phyloP scores from a whole-genome alignment of 2,888 invertebrate species.

The Halictus ligatus region DNA sequence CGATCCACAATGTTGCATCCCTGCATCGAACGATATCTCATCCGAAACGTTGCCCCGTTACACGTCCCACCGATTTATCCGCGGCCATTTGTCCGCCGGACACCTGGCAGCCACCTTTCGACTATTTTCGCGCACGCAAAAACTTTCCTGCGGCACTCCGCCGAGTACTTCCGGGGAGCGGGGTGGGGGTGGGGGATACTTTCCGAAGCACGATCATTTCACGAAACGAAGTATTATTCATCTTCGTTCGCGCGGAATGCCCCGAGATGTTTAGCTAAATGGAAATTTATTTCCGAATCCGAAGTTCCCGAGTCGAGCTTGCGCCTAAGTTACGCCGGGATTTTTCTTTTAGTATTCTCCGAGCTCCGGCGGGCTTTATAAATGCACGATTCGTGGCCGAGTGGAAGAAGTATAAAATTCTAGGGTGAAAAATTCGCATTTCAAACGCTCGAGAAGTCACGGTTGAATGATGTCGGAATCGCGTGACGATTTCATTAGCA shows the following conservation, averaged over 20 bases:
- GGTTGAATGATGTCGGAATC: too few species aligned
- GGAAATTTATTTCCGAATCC: background rate
- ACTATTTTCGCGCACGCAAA: background rate
- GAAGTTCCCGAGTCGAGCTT: background rate
- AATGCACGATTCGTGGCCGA: background rate
- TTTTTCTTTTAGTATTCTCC: background rate
- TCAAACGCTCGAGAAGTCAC: too few species aligned
- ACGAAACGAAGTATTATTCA: background rate
- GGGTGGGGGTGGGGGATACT: too few species aligned
- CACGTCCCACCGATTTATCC: background rate
- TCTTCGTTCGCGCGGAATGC: background rate
- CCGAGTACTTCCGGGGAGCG: background rate
- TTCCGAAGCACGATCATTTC: background rate
- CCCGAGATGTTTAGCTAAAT: background rate
- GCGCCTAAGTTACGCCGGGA: background rate
- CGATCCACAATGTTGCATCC: constrained; percentile 26
- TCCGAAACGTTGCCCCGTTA: background rate
- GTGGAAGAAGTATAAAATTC: background rate
- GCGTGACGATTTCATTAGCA: too few species aligned
- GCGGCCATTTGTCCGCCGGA: constrained; percentile 1
- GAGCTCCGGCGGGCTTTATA: background rate
- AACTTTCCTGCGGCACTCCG: background rate
- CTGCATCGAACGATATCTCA: constrained; percentile 1
- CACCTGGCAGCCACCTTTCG: background rate
- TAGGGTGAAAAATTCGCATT: too few species aligned